Evolutionary conservation across 2,113 vertebrate genomes (phyloP), one percentile per base, ranked within the genome.

Genomic region (Eudyptes chrysolophus): DNA sequence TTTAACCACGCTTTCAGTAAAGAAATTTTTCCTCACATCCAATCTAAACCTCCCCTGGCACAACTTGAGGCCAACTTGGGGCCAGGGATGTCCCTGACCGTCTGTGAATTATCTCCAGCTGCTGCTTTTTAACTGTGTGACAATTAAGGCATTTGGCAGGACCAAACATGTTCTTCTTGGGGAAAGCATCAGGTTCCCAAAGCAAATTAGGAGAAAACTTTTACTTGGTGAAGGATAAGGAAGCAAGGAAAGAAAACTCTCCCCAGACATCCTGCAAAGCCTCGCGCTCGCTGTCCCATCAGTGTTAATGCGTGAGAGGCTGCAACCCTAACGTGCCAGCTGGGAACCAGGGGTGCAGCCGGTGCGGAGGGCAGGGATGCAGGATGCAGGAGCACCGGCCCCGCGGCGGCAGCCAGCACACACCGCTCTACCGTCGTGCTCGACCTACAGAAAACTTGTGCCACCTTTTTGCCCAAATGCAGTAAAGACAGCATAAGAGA

Each of bases 231-330:
- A 94, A 84, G 58, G 44, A 48, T 11, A 80, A 75, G n/a, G 25
- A 75, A 66, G 34, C 30, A 38, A 54, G 76, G 70, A 34, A 85
- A 54, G 55, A 58, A 92, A 88, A 74, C 11, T n/a, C 54, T 54
- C 32, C 71, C 21, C 14, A 29, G 60, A 30, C 17, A 25, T 4
- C 24, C 71, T 34, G 21, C 30, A 69, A 49, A 58, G 87, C 46
- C 62, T 40, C 7, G 1, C 6, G 1, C 13, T 29, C 0, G 2
- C 76, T 65, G 69, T 51, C 52, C 72, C 26, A 3, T 4, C 13
- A 7, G 51, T 0, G 1, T 1, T 8, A 34, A 6, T 0, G 9
- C 13, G 2, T 5, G 27, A 51, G 62, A 54, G n/a, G n/a, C 72
- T 60, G 42, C 30, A 46, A 46, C 30, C 2, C 0, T 6, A 22